phyloP scores from a whole-genome alignment of 2,888 invertebrate species.

The Himalopsyche japonica region DNA sequence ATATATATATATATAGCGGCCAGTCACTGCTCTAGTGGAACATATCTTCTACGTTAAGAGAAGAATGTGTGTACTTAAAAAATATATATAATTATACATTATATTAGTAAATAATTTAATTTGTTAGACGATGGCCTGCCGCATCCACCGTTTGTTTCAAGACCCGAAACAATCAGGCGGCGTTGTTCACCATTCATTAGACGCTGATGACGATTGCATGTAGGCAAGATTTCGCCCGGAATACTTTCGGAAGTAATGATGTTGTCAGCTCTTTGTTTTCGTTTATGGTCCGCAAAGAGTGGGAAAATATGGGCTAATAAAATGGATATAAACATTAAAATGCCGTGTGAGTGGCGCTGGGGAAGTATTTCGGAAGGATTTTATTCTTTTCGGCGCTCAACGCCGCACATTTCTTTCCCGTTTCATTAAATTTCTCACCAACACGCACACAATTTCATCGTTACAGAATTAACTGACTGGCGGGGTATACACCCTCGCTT shows the following conservation, averaged over 20 bases:
- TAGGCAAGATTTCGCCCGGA: neutral
- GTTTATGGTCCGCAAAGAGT: neutral
- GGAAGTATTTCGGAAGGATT: neutral
- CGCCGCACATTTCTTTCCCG: neutral
- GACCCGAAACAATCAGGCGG: no score
- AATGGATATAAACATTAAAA: neutral
- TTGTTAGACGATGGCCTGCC: no score
- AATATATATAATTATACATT: no score
- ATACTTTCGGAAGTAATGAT: neutral
- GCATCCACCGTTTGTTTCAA: no score
- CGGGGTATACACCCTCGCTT: neutral
- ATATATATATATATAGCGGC: no score
- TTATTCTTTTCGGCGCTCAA: neutral
- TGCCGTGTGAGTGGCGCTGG: neutral
- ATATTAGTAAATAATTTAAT: no score
- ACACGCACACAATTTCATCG: neutral
- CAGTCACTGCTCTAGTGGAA: no score
- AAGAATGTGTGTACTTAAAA: no score
- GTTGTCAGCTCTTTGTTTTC: neutral
- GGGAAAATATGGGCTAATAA: neutral
- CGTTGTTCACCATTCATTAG: no score
- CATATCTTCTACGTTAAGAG: no score
- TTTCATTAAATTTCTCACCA: neutral
- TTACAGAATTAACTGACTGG: neutral
- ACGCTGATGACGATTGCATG: no score